Evolutionary conservation across 2,888 invertebrate genomes (phyloP).

Genomic region (Fragum whitleyi): DNA sequence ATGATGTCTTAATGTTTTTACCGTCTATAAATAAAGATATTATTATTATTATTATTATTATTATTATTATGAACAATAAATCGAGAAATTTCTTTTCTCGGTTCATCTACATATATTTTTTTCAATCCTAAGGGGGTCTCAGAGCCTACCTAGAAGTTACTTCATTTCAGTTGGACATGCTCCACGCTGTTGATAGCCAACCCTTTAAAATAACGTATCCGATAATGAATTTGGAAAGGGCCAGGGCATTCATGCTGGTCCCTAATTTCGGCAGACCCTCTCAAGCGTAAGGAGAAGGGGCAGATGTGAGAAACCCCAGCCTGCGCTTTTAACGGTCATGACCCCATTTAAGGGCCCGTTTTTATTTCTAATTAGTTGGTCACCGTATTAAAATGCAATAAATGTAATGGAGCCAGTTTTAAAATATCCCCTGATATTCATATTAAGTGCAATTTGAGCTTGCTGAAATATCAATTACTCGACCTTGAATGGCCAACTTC

Average conservation of each 20-base stretch:
- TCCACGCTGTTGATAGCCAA: neutral
- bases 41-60: no score
- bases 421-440: neutral
- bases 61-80: no score
- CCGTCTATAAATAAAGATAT: no score
- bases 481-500: neutral
- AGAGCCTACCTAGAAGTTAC: neutral
- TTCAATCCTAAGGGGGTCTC: neutral
- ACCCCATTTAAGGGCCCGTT: slow-evolving; percentile 15
- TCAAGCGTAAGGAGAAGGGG: slow-evolving; percentile 1
- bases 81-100: neutral
- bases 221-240: no score
- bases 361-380: slow-evolving; percentile 12
- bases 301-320: slow-evolving; percentile 6
- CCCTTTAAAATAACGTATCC: no score
- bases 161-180: neutral
- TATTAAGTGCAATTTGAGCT: neutral
- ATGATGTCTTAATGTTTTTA: no score
- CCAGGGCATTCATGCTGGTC: neutral
- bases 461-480: neutral
- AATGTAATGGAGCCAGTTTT: slow-evolving; percentile 4
- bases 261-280: neutral
- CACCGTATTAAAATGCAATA: slow-evolving; percentile 7
- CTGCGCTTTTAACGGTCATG: slow-evolving; percentile 20
- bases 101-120: neutral